Evolutionary conservation across 2,888 invertebrate genomes (phyloP), one percentile per base, ranked within the genome.

Genomic region (Adela reaumurella): DNA sequence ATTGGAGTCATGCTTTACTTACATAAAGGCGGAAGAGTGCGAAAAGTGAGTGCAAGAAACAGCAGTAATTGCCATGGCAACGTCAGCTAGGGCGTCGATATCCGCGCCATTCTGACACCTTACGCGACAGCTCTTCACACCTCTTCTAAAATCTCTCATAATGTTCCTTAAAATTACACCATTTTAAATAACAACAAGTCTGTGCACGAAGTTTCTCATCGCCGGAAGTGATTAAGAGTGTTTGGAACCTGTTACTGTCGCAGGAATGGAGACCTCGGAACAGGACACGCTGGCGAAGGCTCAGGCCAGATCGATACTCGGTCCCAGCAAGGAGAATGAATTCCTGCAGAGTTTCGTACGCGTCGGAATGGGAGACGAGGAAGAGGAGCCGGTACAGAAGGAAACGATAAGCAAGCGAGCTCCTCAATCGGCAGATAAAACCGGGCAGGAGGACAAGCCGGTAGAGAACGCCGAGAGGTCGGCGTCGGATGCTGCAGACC

Each of bases 341-440:
- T 83, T 91, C 57, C 65, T 92, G 17, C 90, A 90, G 70, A 90
- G 90, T 63, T 92, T 89, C 63, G 87, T 90, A 16, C 81, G 90
- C 47, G 83, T 89, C 17, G 89, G 85, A 20, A 70, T 83, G 6
- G 83, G 81, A 2, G 81, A 82, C 19, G 80, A 81, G 4, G 83
- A 82, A 42, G 77, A 80, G 20, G 80, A 81, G 44, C 80, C 82
- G 1, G 61, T 64, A 1, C 71, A 61, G 14, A 77, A 74, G 53
- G 69, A 70, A 0, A 70, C 74, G 1, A 76, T 78, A 59, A 77
- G 76, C 59, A 73, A 77, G 55, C 60, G 76, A 55, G 69, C 64
- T 6, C 71, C 74, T 1, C 60, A 59, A 5, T 60, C 70, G 3
- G 63, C 65, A 2, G 71, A 69, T 1, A 74, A 71, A 50, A 56